Percentiles rank a stretch among this genome's conserved stretches.
Evolutionary conservation across 2,113 vertebrate species (phyloP).

Genomic region (Stomatorhinus ivindoensis): DNA sequence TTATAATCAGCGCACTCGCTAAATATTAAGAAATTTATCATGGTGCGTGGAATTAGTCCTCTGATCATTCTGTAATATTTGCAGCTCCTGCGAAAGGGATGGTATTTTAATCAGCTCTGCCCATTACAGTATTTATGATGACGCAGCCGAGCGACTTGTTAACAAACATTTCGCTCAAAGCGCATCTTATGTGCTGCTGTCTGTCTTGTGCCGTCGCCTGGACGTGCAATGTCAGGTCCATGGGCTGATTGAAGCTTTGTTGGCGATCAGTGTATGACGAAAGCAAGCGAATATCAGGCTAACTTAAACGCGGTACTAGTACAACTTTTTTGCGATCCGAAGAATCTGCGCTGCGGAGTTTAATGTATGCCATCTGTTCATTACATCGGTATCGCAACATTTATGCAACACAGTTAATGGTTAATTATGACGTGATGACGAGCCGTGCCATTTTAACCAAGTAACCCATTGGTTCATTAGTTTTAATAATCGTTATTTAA

Average conservation of each 20-base stretch:
- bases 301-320: no score
- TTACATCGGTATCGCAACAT: neutral
- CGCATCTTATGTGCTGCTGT: neutral
- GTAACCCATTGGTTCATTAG: neutral
- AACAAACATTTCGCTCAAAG: neutral
- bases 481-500: neutral
- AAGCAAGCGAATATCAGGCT: neutral
- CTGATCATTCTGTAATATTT: neutral
- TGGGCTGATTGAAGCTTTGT: neutral
- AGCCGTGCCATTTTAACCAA: neutral
- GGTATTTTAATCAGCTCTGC: constrained; percentile 4
- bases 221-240: neutral
- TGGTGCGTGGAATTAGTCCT: constrained; percentile 3
- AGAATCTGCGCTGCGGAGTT: neutral
- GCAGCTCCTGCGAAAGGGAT: neutral
- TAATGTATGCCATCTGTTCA: neutral
- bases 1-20: constrained; percentile 1
- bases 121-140: neutral
- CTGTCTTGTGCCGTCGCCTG: neutral
- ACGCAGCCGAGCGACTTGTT: neutral
- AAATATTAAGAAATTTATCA: constrained; percentile 22
- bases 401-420: neutral
- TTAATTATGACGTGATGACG: neutral
- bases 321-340: neutral
- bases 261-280: neutral